These are phyloP conservation scores for Morpho deidamia DNA, from an alignment of 2,888 invertebrate genomes.

Conservation along the genomic window DNA sequence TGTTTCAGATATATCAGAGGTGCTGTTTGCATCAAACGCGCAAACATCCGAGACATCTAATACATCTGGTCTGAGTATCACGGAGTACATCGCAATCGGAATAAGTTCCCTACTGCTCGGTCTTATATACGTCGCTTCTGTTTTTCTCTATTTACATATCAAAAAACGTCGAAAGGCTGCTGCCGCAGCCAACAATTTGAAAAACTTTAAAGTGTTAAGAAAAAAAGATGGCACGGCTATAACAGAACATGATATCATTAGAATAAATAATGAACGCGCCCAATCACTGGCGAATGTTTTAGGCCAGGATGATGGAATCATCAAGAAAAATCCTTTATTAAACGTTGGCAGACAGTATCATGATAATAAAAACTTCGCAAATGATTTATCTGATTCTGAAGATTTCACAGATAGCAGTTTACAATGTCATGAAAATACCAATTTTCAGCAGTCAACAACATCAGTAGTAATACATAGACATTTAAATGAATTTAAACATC, in stretches of 20 bases:
- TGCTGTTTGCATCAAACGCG: constrained; percentile 84
- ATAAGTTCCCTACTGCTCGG: constrained; percentile 91
- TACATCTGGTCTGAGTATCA: constrained; percentile 81
- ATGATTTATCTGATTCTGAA: constrained; percentile 82
- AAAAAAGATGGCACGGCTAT: constrained; percentile 61
- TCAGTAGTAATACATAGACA: constrained; percentile 86
- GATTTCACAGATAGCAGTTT: constrained; percentile 65
- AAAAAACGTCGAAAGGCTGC: constrained; percentile 80
- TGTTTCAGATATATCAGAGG: constrained; percentile 86
- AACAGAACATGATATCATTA: constrained; percentile 64
- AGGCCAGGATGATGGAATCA: constrained; percentile 81
- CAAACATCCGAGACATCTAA: constrained; percentile 75
- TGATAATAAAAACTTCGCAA: constrained; percentile 56
- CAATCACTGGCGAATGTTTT: constrained; percentile 60
- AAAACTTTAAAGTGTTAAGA: constrained; percentile 52
- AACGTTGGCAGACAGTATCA: constrained; percentile 80
- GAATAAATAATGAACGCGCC: constrained; percentile 63
- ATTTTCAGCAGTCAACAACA: constrained; percentile 72
- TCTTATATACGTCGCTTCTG: constrained; percentile 90
- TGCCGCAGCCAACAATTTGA: constrained; percentile 64
- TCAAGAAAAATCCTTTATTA: constrained; percentile 88
- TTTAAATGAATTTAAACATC: constrained; percentile 51
- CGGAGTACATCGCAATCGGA: constrained; percentile 91
- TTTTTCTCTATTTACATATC: constrained; percentile 89
- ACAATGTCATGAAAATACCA: constrained; percentile 49